Evolutionary conservation across 2,797 vertebrate species (phyloP), one percentile per base, ranked within the genome.

Genomic region (Agapornis canus): DNA sequence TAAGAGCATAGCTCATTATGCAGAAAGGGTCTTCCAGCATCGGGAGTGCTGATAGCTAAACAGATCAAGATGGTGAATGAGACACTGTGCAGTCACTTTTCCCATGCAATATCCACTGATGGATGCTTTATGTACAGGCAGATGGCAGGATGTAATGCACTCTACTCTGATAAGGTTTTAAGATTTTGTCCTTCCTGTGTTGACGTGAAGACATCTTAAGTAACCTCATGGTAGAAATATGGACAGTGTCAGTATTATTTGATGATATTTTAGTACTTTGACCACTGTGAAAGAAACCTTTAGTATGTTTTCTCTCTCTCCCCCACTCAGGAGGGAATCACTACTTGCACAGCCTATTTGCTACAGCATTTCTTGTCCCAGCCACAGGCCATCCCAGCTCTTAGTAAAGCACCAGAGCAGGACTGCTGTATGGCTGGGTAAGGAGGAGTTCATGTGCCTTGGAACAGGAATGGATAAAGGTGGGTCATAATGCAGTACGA

Each of bases 281-380:
- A 42, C 21, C 19, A 59, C 39, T 80, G 23, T 65, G 69, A 76
- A 81, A 71, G 69, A 85, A 65, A 76, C 35, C 13, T 81, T 19
- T 76, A 22, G 21, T 3, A 2, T 0, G 1, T 7, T 22, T 10
- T 23, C 39, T 42, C 39, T 51, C 29, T 40, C n/a, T 13, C 5
- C 29, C 16, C 9, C 0, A 2, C 18, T 21, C 18, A 40, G 11
- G 39, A 60, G 29, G 29, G 65, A 57, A 32, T 57, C 14, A 6
- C 22, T 71, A 7, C 32, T 68, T 35, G 13, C 39, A 26, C 25
- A 45, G 22, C 26, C 54, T 57, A 13, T 12, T 35, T 82, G 60
- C 54, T 1, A 2, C 25, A 65, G 40, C 35, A 20, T 10, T 43
- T 60, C 7, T 51, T 69, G 42, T 56, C 59, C 48, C 29, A 61